Evolutionary conservation across 1,140 invertebrate species (phyloP), one percentile per base, ranked within the genome.

Genomic region (Lutraria rhynchaena): DNA sequence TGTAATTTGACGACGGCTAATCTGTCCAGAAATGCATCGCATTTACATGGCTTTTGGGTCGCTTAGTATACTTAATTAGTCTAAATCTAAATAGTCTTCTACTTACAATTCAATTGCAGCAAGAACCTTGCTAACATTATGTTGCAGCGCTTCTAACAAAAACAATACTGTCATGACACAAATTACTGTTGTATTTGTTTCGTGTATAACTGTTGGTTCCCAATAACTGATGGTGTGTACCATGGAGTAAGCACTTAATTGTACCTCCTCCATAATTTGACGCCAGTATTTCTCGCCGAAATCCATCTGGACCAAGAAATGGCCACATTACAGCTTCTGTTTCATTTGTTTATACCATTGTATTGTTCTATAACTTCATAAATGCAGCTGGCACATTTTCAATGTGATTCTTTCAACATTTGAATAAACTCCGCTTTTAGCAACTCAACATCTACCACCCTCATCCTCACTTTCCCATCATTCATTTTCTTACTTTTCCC

Each of bases 301-400:
- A 41, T 85, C 81, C 82, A 85, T 85, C 41, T 83, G 82, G 0
- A 85, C 35, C 22, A 83, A 75, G 2, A 22, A 33, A 31, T 75
- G 71, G 7, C 29, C 27, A 3, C 22, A 27, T 3, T 60, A 57
- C 3, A 84, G 69, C n/a, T 75, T 82, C 17, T 70, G 27, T 46
- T 84, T 84, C 37, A 80, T 46, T 17, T 65, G 15, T 53, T 74
- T 60, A 13, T 74, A 1, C 9, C 22, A n/a, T 31, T 24, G 35
- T 65, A 77, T 27, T 82, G 78, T 9, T 70, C 49, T 15, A 31
- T 70, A 0, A 77, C 70, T 41, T 31, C 60, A 29, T 7, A 1
- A 33, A 84, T 35, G 31, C 77, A 80, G 24, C 69, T 37, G 0
- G 67, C 57, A 55, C 81, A 84, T 2, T 65, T 17, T 51, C 19